These are phyloP conservation scores for Venturia canescens DNA, from an alignment of 1,140 invertebrate genomes.

Conservation along the genomic window DNA sequence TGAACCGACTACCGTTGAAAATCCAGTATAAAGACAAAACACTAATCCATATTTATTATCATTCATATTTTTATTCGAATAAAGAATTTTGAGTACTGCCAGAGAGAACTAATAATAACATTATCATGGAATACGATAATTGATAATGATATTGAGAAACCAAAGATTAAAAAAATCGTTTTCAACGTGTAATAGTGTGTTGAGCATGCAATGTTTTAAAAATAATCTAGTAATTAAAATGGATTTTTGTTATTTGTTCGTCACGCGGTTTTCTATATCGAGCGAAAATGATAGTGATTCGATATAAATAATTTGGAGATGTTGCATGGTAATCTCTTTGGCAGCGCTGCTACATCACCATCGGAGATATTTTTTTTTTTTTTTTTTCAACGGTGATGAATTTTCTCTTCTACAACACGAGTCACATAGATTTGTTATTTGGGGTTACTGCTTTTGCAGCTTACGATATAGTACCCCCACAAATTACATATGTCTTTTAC, in stretches of 20 bases:
- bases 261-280: background rate
- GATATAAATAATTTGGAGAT: background rate
- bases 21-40: slow-evolving; percentile 50
- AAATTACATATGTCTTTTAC: background rate
- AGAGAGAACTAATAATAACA: slow-evolving; percentile 28
- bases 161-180: background rate
- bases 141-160: background rate
- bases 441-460: slow-evolving; percentile 37
- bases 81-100: slow-evolving; percentile 8
- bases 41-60: slow-evolving; percentile 21
- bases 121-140: background rate
- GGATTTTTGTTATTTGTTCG: slow-evolving; percentile 1
- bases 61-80: slow-evolving; percentile 30
- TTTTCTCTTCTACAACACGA: background rate
- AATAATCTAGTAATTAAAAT: background rate
- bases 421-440: slow-evolving; percentile 34
- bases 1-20: background rate
- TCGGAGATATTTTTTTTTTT: background rate
- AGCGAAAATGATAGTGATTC: background rate
- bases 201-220: background rate
- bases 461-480: slow-evolving; percentile 28
- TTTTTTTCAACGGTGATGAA: slow-evolving; percentile 1
- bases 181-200: slow-evolving; percentile 3
- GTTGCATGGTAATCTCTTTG: slow-evolving; percentile 30
- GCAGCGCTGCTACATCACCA: slow-evolving; percentile 23